These are phyloP conservation scores for Agriopis leucophaearia DNA, from an alignment of 2,888 invertebrate species.

Conservation along the genomic window DNA sequence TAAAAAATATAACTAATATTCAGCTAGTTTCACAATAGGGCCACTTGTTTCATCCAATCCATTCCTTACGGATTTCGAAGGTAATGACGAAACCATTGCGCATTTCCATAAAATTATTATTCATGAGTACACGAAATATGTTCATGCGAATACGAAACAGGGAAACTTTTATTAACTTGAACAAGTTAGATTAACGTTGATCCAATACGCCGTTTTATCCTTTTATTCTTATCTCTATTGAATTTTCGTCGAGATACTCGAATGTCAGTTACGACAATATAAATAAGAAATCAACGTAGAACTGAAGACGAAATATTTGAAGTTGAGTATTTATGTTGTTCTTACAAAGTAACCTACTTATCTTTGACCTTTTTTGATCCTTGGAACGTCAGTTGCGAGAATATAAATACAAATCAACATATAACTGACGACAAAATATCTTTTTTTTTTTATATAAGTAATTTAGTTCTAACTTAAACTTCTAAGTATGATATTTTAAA, in stretches of 20 bases:
- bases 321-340: background rate
- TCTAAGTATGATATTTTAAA: too few species aligned
- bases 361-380: background rate
- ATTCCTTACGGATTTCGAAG: slow-evolving; percentile 37
- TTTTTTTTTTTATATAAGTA: too few species aligned
- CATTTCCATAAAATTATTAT: slow-evolving; percentile 66
- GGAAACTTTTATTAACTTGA: slow-evolving; percentile 77
- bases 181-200: slow-evolving; percentile 75
- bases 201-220: slow-evolving; percentile 49
- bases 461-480: too few species aligned
- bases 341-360: background rate
- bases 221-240: slow-evolving; percentile 36
- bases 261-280: slow-evolving; percentile 14
- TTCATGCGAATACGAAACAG: slow-evolving; percentile 70
- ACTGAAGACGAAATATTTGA: slow-evolving; percentile 2
- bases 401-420: too few species aligned
- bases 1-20: slow-evolving; percentile 17
- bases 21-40: slow-evolving; percentile 32
- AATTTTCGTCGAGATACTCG: slow-evolving; percentile 26
- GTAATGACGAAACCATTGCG: slow-evolving; percentile 58
- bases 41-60: slow-evolving; percentile 21
- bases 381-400: too few species aligned
- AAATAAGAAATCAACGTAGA: slow-evolving; percentile 13
- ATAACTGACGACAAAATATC: too few species aligned
- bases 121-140: slow-evolving; percentile 71